Base-by-base conservation (phyloP, 1,140 invertebrate genomes). In the Drosophila malerkotliana region DNA sequence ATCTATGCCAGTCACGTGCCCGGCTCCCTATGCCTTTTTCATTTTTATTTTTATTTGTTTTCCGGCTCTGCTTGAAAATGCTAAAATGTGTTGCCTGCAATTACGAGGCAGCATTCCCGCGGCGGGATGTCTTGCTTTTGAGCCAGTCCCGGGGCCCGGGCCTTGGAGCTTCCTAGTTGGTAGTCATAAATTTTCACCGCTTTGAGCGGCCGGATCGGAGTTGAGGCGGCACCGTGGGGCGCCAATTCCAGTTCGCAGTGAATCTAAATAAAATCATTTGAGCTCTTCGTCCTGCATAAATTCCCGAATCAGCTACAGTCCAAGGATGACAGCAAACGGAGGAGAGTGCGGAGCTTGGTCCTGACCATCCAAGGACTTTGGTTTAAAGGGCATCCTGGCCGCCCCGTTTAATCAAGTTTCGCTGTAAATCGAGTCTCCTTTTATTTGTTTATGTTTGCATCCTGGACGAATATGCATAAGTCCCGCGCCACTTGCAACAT, bases 261-360 rank as follows among this genome's bases (percentile, higher is more conserved):
- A 69, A 69, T 69, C 66, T 39, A 68, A 71, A 71, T 71, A 52
- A 69, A 71, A 69, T 69, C 64, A 69, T 69, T 69, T 56, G 24
- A 39, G 41, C 8, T 41, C 15, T 52, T 67, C 28, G 66, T 56
- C 30, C 34, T 44, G 37, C 44, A 69, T 69, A 69, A 69, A 56
- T 57, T 57, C 32, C 18, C 10, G 37, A 68, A 69, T 69, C 63
- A 69, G 68, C 68, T 68, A 48, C 30, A 37, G 68, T 41, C 39
- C n/a, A 14, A 14, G 39, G 14, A 14, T 14, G 39, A 15, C 39
- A 41, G 39, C n/a, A 14, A 41, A 7, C 7, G n/a, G 39, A 4
- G 14, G 4, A 26, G 53, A 63, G 30, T 45, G 39, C 28, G 5
- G 24, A 44, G 69, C 28, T 21, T 69, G 2, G 4, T 10, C 5